phyloP scores from a whole-genome alignment of 2,113 vertebrate genomes.

The Brachyhypopomus gauderio region DNA sequence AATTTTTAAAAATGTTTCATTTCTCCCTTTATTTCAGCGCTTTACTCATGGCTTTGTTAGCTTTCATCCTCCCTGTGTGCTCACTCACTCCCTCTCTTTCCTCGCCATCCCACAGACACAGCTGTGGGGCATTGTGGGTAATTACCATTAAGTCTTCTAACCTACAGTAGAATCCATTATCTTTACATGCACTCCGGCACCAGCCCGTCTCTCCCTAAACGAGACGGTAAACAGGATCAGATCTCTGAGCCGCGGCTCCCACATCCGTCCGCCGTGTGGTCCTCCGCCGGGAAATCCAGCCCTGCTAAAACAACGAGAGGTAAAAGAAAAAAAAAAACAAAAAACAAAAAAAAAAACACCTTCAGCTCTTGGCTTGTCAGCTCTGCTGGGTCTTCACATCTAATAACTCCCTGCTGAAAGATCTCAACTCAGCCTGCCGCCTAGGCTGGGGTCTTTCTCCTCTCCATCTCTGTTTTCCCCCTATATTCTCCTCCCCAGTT shows the following conservation, averaged over 20 bases:
- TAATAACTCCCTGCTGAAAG: slow-evolving; percentile 60
- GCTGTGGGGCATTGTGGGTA: slow-evolving; percentile 41
- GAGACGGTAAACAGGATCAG: slow-evolving; percentile 64
- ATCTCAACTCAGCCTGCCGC: slow-evolving; percentile 49
- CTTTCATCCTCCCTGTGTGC: neutral
- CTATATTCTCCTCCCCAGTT: slow-evolving; percentile 48
- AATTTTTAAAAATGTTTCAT: neutral
- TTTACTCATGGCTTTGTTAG: neutral
- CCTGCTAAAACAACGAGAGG: slow-evolving; percentile 30
- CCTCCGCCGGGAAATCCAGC: slow-evolving; percentile 58
- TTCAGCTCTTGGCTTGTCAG: slow-evolving; percentile 40
- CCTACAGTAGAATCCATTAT: slow-evolving; percentile 59
- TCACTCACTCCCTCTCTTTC: neutral
- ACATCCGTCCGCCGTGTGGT: slow-evolving; percentile 60
- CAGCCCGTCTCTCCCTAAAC: slow-evolving; percentile 61
- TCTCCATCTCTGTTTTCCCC: slow-evolving; percentile 7
- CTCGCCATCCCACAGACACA: neutral
- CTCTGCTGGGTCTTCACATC: slow-evolving; percentile 62
- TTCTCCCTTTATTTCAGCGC: neutral
- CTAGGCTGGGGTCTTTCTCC: slow-evolving; percentile 50
- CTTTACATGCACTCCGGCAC: slow-evolving; percentile 53
- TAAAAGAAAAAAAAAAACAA: slow-evolving; percentile 55
- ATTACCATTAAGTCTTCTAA: slow-evolving; percentile 39
- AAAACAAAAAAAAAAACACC: slow-evolving; percentile 44
- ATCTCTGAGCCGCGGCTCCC: slow-evolving; percentile 55